Conservation (phyloP, 2,888 invertebrate genomes). For the Caenorhabditis afra region DNA sequence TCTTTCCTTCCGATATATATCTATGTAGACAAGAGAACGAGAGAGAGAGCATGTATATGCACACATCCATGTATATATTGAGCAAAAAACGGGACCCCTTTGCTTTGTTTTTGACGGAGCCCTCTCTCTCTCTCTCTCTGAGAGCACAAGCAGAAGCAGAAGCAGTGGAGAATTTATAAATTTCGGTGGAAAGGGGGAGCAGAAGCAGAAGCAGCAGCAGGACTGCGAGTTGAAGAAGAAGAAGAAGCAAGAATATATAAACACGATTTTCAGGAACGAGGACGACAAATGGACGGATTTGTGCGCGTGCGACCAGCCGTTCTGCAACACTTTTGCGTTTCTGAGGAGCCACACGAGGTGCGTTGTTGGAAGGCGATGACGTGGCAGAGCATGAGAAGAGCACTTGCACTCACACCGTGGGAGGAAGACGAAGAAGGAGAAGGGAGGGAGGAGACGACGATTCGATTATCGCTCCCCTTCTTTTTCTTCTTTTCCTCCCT, state of each 20-base stretch:
- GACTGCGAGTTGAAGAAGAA: neutral
- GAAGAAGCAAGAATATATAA: neutral
- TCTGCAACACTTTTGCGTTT: conserved; percentile 79
- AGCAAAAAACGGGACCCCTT: conserved; percentile 7
- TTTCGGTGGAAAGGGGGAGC: conserved; percentile 7
- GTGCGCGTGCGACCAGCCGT: conserved; percentile 78
- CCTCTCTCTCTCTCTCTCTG: neutral
- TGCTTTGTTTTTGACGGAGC: conserved; percentile 55
- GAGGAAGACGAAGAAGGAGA: too few species aligned
- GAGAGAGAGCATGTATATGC: conserved; percentile 19
- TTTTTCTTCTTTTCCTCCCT: conserved; percentile 23
- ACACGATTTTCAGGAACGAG: conserved; percentile 35
- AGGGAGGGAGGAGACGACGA: conserved; percentile 9
- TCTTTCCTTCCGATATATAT: conserved; percentile 9
- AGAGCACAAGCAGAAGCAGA: neutral
- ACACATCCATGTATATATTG: conserved; percentile 54
- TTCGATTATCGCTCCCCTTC: conserved; percentile 38
- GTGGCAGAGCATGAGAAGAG: conserved; percentile 33
- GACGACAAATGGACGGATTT: conserved; percentile 78
- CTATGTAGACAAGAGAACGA: conserved; percentile 22
- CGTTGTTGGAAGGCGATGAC: conserved; percentile 24
- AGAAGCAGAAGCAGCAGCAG: too few species aligned
- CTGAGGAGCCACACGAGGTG: conserved; percentile 73
- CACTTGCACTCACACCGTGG: conserved; percentile 47
- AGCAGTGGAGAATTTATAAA: conserved; percentile 39